Base-by-base conservation (phyloP, 2,888 invertebrate genomes). In the Chrysodeixis includens region DNA sequence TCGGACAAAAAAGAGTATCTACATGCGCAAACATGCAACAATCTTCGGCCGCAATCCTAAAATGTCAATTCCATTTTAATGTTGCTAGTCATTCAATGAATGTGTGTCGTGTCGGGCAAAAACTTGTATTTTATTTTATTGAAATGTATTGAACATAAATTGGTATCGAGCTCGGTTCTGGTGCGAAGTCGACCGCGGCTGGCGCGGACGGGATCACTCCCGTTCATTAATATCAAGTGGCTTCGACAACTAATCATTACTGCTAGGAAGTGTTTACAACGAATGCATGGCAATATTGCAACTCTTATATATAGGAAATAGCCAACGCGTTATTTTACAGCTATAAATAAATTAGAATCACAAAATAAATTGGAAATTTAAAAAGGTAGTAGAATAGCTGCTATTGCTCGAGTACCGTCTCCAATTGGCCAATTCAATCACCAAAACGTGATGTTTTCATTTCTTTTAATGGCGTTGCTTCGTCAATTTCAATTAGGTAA, bases 101-200 rank as follows among this genome's bases (percentile, higher is more conserved):
- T 74, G 66, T 71, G 49, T 75, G 71, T 56, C 73, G 52, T 52
- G 66, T 26, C 46, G 57, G 62, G 51, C 26, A 62, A 46, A 78
- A 62, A 74, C 64, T 49, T 32, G 52, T 20, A 64, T 66, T 59
- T 56, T 40, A 64, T 65, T 57, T 7, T 59, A 76, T 70, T 70
- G 61, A 74, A 72, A 63, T 63, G 62, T 74, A 78, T 75, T 74
- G 71, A 61, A 74, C 64, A 65, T 75, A 69, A 75, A 78, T 78
- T 78, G 64, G 30, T 55, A 66, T 62, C 65, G 56, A 52, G 54
- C 53, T 53, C 67, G 30, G 58, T 66, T 56, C 49, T 53, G 26
- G 57, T 30, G 40, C 30, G 60, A 62, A 68, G 51, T 64, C 55
- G 70, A 56, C 62, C 44, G 46, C 35, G 22, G 55, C 52, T 56